Evolutionary conservation across 2,888 invertebrate genomes (phyloP), one percentile per base, ranked within the genome.

Genomic region (Agrochola lota): DNA sequence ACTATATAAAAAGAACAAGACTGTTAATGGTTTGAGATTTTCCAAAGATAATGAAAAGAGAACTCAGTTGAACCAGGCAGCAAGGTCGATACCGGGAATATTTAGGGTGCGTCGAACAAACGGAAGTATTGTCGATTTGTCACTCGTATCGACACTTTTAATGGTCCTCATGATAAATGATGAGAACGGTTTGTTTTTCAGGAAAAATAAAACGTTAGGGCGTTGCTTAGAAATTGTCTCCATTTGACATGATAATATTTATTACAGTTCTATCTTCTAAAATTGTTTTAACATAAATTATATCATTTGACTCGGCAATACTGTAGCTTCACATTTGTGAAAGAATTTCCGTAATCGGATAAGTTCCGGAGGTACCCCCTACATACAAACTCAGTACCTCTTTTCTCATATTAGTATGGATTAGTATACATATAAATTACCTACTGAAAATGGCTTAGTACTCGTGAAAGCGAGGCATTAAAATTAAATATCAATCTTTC

Each of bases 71-170:
- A 26, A 17, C 30, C 2, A 55, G 30, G 5, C 55, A 63, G 35
- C 11, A 55, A 55, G 23, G 11, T 49, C 57, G 26, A 1, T 11
- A 20, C 30, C n/a, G 5, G 11, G 9, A 0, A n/a, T 7, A 55
- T 23, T 40, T 20, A 30, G 46, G 46, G 78, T 17, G 55, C 20
- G 20, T 20, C 63, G 49, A 43, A 78, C 20, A 7, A 70, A 55
- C 74, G 74, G 57, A 74, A 80, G 57, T 59, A 49, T 59, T 55
- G 57, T 15, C 80, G 57, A 78, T 78, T 78, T 64, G 49, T 73
- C 63, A 80, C n/a, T 35, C 35, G 49, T 69, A 57, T 49, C 63
- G 80, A 64, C 40, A 40, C 55, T 70, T 15, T n/a, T 64, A 46
- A 35, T 66, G 43, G 30, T n/a, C 17, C 12, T 30, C 43, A 26